Percentiles rank a stretch among this genome's conserved stretches.
These are phyloP conservation scores for Malurus elegans DNA, from an alignment of 2,113 vertebrate species.

Conservation along the genomic window DNA sequence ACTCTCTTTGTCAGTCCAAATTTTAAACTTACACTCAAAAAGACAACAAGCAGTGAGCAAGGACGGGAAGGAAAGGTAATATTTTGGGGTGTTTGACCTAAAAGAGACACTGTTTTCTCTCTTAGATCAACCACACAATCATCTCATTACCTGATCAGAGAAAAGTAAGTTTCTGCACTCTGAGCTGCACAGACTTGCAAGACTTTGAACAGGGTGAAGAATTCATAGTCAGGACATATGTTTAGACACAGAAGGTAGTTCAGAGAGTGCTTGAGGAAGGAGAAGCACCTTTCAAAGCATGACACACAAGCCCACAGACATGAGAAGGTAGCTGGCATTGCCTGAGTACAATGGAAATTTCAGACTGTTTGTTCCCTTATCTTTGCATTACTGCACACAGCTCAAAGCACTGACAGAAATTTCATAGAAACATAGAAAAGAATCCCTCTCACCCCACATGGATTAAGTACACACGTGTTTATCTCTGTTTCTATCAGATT, in stretches of 20 bases:
- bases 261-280: not conserved
- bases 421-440: not conserved
- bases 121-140: not conserved
- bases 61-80: not conserved
- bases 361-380: not conserved
- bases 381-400: not conserved
- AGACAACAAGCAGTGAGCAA: not conserved
- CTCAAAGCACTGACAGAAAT: not conserved
- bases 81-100: not conserved
- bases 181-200: not conserved
- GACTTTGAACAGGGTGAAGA: rapidly evolving
- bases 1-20: not conserved
- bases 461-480: not conserved
- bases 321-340: not conserved
- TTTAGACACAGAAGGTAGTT: not conserved
- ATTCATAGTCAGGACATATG: not conserved
- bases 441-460: not conserved
- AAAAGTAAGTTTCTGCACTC: not conserved
- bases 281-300: not conserved
- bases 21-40: not conserved
- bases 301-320: not conserved
- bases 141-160: not conserved
- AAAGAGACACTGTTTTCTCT: not conserved
- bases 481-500: not conserved
- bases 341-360: not conserved